Evolutionary conservation across 2,888 invertebrate genomes (phyloP), one percentile per base, ranked within the genome.

Genomic region (Celastrina argiolus): DNA sequence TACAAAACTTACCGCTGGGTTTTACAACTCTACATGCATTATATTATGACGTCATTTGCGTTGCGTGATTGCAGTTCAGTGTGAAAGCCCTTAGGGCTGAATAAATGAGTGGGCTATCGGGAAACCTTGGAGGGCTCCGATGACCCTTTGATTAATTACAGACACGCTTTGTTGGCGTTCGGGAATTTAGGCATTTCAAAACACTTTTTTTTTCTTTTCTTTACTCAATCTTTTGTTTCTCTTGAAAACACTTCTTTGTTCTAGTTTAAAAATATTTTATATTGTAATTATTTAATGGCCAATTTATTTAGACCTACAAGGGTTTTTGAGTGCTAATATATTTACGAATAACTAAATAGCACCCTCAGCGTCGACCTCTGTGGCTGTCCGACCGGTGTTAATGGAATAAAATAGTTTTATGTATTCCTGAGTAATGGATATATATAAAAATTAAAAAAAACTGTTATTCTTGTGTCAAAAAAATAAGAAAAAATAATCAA

Each of bases 81-180:
- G 51, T 51, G 22, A 51, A 22, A 51, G 14, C 22, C 51, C 6
- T 22, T 22, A 77, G 79, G 70, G 73, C 74, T 74, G 69, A 69
- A 80, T 82, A 85, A 87, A 88, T 86, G 84, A 85, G 82, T 81
- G 72, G 78, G 82, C 85, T 84, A 84, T 84, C 83, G 85, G 83
- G 84, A 83, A 84, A 78, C 74, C 78, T 79, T 81, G 78, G 79
- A 86, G 85, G 83, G 83, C 82, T 81, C 74, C 79, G 79, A 77
- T 79, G 83, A 83, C 83, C 76, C 77, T 73, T 83, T 84, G 84
- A 88, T 87, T 88, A 87, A 88, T 88, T 83, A 82, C 81, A 75
- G 80, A 75, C 81, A 79, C 80, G 77, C 78, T 81, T 72, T 73
- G 73, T 73, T 72, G 68, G 66, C 70, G 70, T 66, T 72, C 69